Percentiles rank a stretch among this genome's conserved stretches.
phyloP scores from a whole-genome alignment of 2,113 vertebrate genomes.

The Macrotus californicus region DNA sequence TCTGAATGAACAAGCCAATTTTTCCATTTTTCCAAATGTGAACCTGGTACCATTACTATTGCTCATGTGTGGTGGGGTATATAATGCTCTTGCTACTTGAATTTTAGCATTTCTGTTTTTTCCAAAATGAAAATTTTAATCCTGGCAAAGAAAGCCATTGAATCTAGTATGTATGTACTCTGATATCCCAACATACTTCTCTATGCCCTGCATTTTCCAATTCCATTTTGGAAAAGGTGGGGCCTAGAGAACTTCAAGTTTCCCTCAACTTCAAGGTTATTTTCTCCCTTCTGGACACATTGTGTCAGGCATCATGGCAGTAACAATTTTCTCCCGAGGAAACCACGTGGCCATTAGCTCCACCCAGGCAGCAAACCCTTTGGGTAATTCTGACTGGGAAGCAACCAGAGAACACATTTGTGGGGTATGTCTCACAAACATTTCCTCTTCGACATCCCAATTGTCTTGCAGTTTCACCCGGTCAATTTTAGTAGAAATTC shows the following conservation, averaged over 20 bases:
- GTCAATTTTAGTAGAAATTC: neutral
- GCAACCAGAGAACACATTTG: neutral
- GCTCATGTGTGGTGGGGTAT: neutral
- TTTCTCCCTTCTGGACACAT: constrained; percentile 35
- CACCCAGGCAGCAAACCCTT: constrained; percentile 35
- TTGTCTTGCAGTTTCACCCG: neutral
- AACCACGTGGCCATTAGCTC: neutral
- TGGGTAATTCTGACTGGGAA: constrained; percentile 16
- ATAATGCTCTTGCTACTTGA: neutral
- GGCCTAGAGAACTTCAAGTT: neutral
- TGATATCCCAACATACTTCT: neutral
- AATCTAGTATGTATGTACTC: neutral
- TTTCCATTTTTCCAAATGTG: constrained; percentile 20
- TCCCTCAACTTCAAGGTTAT: constrained; percentile 46
- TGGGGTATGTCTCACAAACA: neutral
- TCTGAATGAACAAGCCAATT: constrained; percentile 63
- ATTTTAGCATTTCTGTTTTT: constrained; percentile 5
- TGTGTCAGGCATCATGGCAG: constrained; percentile 48
- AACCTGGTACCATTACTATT: constrained; percentile 22
- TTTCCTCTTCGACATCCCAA: neutral
- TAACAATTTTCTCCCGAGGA: constrained; percentile 51
- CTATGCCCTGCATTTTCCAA: neutral
- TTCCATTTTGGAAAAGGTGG: neutral
- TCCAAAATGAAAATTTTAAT: constrained; percentile 18
- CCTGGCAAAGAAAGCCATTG: neutral